Evolutionary conservation across 2,888 invertebrate species (phyloP), one percentile per base, ranked within the genome.

Genomic region (Yponomeuta malinellus): DNA sequence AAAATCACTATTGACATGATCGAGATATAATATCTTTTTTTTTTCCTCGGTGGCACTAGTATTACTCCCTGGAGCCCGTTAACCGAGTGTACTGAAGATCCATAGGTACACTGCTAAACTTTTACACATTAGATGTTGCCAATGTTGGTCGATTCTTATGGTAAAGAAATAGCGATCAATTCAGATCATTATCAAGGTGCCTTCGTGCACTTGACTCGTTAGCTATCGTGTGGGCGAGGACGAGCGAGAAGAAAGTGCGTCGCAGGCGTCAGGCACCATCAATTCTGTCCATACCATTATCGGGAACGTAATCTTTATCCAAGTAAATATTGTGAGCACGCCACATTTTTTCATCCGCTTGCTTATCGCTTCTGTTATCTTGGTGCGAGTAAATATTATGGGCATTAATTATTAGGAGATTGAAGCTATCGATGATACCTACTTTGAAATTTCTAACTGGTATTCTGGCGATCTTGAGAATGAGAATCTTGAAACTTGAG

Each of bases 331-430:
- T 59, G 52, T 59, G 52, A 59, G 52, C 52, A 59, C 12, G 52
- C 52, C 52, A 59, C 52, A 15, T 59, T 59, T 59, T 59, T 59
- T 15, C 52, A 59, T 59, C 52, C 5, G 52, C 52, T 59, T 15
- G 52, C 52, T 59, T 59, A 59, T 59, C 52, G 52, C 52, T 8
- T 59, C 52, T 59, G 15, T 59, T 59, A 59, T 65, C 65, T 29
- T 65, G 6, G 65, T 65, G 33, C 65, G 65, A 31, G 65, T 29
- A 65, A 29, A 65, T 65, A 59, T 59, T 59, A 59, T 59, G 52
- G 52, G 15, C 52, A 59, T 59, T 59, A 59, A 59, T 59, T 59
- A 59, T 59, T 59, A 15, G 52, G 15, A 59, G 52, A 59, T 59
- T 59, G 52, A 15, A 15, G 52, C 6, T 59, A 59, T 59, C 52